A percentile compares a stretch with the other conserved stretches of the same genome.
Evolutionary conservation across 64 coral and sea anemone species (phyloP).

Genomic region (Stichodactyla helianthus): DNA sequence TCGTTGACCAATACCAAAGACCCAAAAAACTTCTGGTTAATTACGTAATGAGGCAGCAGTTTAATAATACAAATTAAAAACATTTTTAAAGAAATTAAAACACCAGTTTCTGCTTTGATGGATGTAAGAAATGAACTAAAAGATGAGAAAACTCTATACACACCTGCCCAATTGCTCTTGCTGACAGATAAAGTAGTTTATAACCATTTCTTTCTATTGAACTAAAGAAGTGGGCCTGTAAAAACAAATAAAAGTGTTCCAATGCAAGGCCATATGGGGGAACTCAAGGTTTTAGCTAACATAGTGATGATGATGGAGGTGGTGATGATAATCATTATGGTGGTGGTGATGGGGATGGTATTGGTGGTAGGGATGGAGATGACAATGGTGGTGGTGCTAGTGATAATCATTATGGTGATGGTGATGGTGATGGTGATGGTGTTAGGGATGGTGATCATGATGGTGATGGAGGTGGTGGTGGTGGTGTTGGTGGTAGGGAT

Average conservation of each 20-base stretch:
- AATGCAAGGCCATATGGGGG: too few relatives aligned
- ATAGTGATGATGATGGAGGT: neutral
- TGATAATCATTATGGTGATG: neutral
- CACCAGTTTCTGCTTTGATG: too few relatives aligned
- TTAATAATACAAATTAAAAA: too few relatives aligned
- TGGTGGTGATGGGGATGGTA: neutral
- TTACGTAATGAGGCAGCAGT: too few relatives aligned
- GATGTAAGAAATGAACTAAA: neutral
- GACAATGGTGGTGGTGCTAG: too few relatives aligned
- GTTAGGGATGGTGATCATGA: too few relatives aligned
- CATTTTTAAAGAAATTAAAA: too few relatives aligned
- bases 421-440: neutral
- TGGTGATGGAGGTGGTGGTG: neutral
- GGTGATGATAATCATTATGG: neutral
- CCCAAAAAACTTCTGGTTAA: too few relatives aligned
- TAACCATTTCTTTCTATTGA: constrained; percentile 86
- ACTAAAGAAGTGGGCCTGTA: constrained; percentile 93
- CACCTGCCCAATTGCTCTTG: constrained; percentile 97
- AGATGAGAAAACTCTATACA: neutral
- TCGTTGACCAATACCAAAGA: too few relatives aligned
- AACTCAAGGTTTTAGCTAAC: neutral
- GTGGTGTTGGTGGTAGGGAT: too few relatives aligned
- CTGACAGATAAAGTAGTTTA: constrained; percentile 93
- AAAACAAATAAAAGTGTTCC: neutral
- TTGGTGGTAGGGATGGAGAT: too few relatives aligned